A percentile compares a stretch with the other conserved stretches of the same genome.
Evolutionary conservation across 2,797 vertebrate genomes (phyloP).

Genomic region (Coccyzus lansbergi): DNA sequence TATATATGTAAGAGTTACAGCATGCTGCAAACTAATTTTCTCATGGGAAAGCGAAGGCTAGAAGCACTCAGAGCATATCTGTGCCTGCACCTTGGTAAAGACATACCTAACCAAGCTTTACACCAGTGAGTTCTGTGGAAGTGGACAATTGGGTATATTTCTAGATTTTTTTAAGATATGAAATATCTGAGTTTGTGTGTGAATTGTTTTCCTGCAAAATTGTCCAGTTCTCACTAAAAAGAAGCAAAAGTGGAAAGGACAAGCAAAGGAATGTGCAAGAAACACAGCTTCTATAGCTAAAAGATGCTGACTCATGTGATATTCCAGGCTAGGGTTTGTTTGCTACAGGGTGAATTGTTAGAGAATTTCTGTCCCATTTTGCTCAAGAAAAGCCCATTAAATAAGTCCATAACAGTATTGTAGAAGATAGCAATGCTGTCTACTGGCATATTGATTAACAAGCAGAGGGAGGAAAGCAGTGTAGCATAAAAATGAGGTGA

Average conservation of each 20-base stretch:
- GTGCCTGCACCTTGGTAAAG: neutral
- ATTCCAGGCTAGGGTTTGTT: neutral
- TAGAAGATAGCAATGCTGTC: neutral
- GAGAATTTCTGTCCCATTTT: neutral
- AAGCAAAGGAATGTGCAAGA: neutral
- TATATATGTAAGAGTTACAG: neutral
- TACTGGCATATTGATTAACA: neutral
- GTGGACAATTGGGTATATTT: neutral
- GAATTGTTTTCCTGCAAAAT: neutral
- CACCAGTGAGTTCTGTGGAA: neutral
- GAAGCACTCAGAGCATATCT: neutral
- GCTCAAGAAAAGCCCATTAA: neutral
- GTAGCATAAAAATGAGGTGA: neutral
- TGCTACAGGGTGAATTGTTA: neutral
- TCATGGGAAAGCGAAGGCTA: neutral
- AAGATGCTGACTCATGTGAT: neutral
- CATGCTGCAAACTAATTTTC: neutral
- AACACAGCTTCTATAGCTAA: neutral
- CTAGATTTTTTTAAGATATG: neutral
- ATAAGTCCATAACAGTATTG: neutral
- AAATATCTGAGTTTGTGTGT: neutral
- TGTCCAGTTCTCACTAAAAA: neutral
- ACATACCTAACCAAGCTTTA: neutral
- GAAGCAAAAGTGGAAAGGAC: neutral
- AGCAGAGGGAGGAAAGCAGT: neutral